Base-by-base conservation (phyloP, 1,140 invertebrate genomes). In the Drosophila sp. region DNA sequence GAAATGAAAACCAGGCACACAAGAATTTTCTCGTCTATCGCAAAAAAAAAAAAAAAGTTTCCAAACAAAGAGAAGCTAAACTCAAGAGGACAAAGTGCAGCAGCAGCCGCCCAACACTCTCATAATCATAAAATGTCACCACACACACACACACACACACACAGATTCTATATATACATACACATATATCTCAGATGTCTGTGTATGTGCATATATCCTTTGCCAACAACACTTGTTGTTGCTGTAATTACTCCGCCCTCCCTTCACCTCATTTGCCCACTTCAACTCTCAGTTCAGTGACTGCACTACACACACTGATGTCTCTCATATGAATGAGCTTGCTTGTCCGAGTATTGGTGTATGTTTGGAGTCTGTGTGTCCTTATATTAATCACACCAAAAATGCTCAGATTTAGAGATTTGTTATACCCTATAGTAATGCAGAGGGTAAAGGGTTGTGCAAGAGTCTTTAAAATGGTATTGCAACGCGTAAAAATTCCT, bases 61-160 rank as follows among this genome's bases (percentile, higher is more conserved):
- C 32, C 2, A n/a, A 60, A 60, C 61, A 54, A 61, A 65, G 54
- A 27, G 25, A 50, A 50, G 44, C 44, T 29, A 58, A 32, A 57
- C 56, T 41, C 1, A 33, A 57, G 58, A 67, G 23, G 33, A 74
- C 60, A 40, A 57, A 72, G 55, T 64, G 65, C 60, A 27, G 55
- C 60, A 66, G 47, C 6, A 63, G 65, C 66, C 72, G 66, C 65
- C 33, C 38, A 69, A 83, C 70, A 50, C 44, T 50, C 44, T 83
- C 84, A 87, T 87, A 87, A 89, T 89, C 84, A 89, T 87, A 89
- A 89, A 89, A 89, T 89, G 83, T 86, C 60, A 47, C 38, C 44
- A 33, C 38, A 44, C 62, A 32, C 60, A 40, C 8, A 61, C 6
- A 30, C 54, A 35, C 63, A 47, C 32, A 5, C 7, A 17, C n/a